Evolutionary conservation across 2,888 invertebrate species (phyloP).

Genomic region (Toxonevra muliebris): DNA sequence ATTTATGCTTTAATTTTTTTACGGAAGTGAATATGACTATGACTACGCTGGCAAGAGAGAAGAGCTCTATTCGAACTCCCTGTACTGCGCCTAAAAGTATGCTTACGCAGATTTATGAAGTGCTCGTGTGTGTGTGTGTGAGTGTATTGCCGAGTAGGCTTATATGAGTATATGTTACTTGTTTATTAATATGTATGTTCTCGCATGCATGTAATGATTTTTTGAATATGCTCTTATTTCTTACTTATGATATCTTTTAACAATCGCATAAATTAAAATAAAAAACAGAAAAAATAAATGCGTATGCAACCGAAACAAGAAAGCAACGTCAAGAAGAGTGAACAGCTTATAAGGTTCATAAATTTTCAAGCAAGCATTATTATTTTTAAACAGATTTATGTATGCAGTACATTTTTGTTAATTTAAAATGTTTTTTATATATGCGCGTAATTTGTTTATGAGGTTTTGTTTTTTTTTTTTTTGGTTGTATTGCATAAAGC

Average conservation of each 20-base stretch:
- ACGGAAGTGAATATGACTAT: slow-evolving; percentile 21
- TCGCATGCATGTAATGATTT: neutral
- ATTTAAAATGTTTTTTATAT: too few relatives aligned
- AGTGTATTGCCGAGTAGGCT: neutral
- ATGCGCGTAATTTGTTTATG: too few relatives aligned
- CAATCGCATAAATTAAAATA: slow-evolving; percentile 21
- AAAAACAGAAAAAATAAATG: too few relatives aligned
- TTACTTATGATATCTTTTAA: slow-evolving; percentile 15
- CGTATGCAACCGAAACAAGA: too few relatives aligned
- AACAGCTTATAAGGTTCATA: slow-evolving; percentile 27
- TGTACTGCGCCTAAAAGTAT: neutral
- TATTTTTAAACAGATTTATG: too few relatives aligned
- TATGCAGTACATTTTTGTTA: too few relatives aligned
- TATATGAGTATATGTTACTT: neutral
- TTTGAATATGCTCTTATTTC: neutral
- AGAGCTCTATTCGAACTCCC: slow-evolving; percentile 1
- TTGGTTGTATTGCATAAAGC: too few relatives aligned
- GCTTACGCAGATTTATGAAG: slow-evolving; percentile 14
- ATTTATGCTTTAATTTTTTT: too few relatives aligned
- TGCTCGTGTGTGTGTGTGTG: neutral
- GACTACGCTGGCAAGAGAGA: neutral
- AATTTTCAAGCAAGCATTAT: slow-evolving; percentile 12
- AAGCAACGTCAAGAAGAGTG: neutral
- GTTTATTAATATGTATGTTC: neutral
- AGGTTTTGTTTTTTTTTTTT: too few relatives aligned